These are phyloP conservation scores for Porites australiensis DNA, from an alignment of 64 coral and sea anemone genomes.

Conservation along the genomic window DNA sequence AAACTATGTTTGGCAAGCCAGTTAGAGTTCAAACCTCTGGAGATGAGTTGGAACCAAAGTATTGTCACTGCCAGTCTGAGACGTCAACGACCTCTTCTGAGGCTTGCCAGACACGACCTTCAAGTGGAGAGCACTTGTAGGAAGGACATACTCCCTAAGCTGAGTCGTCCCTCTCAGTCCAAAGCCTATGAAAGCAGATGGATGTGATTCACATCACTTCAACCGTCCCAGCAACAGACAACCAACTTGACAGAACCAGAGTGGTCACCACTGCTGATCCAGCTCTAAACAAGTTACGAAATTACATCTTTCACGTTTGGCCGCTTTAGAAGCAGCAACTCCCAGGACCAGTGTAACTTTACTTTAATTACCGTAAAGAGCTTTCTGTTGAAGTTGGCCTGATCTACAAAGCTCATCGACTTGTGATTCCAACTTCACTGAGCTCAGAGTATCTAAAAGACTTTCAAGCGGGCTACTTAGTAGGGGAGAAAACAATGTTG, in stretches of 20 bases:
- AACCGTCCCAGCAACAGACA: not conserved
- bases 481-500: slow-evolving; percentile 27
- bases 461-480: slow-evolving; percentile 5
- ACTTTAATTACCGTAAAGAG: not conserved
- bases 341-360: not conserved
- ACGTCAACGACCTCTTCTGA: too few species aligned
- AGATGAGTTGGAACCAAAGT: slow-evolving; percentile 4
- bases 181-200: not conserved
- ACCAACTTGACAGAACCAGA: not conserved
- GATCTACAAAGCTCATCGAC: not conserved
- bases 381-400: not conserved
- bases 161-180: slow-evolving; percentile 8
- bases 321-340: not conserved
- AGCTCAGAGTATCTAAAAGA: not conserved
- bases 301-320: not conserved
- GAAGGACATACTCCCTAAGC: slow-evolving; percentile 5
- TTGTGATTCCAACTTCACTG: not conserved
- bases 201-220: slow-evolving; percentile 3
- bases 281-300: not conserved
- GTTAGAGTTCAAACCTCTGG: slow-evolving; percentile 45
- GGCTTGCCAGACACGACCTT: slow-evolving; percentile 53
- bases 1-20: slow-evolving; percentile 60
- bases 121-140: not conserved
- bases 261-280: not conserved
- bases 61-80: slow-evolving; percentile 39